phyloP scores from a whole-genome alignment of 2,888 invertebrate species.

The Polylopha cassiicola region DNA sequence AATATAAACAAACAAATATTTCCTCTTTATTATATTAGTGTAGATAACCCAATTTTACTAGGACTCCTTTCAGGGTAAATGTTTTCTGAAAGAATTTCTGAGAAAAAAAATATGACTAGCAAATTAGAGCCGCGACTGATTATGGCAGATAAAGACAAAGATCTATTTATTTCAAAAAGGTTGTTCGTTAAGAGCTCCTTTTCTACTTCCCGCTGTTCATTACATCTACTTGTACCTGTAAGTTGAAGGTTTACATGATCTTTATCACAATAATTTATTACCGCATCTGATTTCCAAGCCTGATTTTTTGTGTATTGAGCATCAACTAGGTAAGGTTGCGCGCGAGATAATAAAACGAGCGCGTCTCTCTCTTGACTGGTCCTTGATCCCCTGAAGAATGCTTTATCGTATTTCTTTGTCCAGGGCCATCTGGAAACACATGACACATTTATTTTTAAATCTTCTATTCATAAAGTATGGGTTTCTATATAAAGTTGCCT shows the following conservation, averaged over 20 bases:
- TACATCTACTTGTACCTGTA: not conserved
- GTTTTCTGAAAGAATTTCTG: not conserved
- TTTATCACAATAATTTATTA: constrained; percentile 41
- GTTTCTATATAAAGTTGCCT: too few species aligned
- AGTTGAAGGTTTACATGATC: not conserved
- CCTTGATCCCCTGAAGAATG: constrained; percentile 95
- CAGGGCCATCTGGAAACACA: constrained; percentile 78
- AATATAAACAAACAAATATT: too few species aligned
- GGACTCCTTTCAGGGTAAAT: not conserved
- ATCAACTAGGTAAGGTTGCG: constrained; percentile 86
- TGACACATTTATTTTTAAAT: too few species aligned
- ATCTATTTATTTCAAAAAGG: too few species aligned
- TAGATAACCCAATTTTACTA: too few species aligned
- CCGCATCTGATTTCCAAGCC: constrained; percentile 96
- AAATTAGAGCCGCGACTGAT: too few species aligned
- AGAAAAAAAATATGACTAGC: not conserved
- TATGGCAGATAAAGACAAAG: too few species aligned
- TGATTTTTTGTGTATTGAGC: constrained; percentile 98
- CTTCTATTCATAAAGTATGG: too few species aligned
- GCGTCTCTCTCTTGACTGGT: constrained; percentile 95
- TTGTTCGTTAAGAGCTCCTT: too few species aligned
- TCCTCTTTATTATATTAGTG: too few species aligned
- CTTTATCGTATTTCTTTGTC: constrained; percentile 83
- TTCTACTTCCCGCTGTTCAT: too few species aligned
- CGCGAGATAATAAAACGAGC: constrained; percentile 87